Evolutionary conservation across 2,888 invertebrate species (phyloP).

Genomic region (Eustalomyia histrio): DNA sequence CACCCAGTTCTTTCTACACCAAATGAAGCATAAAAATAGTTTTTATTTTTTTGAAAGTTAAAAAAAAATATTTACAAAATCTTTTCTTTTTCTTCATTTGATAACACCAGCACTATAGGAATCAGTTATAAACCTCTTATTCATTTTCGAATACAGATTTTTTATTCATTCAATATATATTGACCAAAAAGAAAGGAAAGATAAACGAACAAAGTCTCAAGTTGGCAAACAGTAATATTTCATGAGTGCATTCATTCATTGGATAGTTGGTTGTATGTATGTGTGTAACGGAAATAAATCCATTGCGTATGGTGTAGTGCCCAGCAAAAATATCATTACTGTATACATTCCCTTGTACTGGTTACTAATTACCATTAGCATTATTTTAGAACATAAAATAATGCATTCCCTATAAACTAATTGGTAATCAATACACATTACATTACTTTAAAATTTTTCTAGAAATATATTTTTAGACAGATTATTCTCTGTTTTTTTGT

Average conservation of each 20-base stretch:
- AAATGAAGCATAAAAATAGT: conserved; percentile 62
- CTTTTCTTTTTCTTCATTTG: conserved; percentile 30
- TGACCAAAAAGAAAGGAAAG: conserved; percentile 44
- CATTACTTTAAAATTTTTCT: too few relatives aligned
- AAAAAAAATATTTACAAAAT: conserved; percentile 21
- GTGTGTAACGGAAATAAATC: not conserved
- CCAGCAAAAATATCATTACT: too few relatives aligned
- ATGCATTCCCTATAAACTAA: too few relatives aligned
- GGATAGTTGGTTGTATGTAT: not conserved
- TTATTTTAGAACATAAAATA: too few relatives aligned
- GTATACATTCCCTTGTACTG: too few relatives aligned
- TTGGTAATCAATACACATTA: too few relatives aligned
- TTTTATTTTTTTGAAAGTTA: conserved; percentile 28
- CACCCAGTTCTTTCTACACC: conserved; percentile 28
- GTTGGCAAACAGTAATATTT: conserved; percentile 61
- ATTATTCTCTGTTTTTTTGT: too few relatives aligned
- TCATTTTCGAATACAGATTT: conserved; percentile 35
- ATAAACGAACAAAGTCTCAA: conserved; percentile 50
- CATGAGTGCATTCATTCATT: conserved; percentile 48
- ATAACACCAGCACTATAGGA: conserved; percentile 43
- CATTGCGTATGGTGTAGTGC: not conserved
- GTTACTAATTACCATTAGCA: too few relatives aligned
- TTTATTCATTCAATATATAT: conserved; percentile 34
- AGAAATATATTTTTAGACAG: too few relatives aligned
- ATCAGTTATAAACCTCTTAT: conserved; percentile 44